Base-by-base conservation (phyloP, 1,140 invertebrate genomes). In the Mycetomoellerius zeteki region DNA sequence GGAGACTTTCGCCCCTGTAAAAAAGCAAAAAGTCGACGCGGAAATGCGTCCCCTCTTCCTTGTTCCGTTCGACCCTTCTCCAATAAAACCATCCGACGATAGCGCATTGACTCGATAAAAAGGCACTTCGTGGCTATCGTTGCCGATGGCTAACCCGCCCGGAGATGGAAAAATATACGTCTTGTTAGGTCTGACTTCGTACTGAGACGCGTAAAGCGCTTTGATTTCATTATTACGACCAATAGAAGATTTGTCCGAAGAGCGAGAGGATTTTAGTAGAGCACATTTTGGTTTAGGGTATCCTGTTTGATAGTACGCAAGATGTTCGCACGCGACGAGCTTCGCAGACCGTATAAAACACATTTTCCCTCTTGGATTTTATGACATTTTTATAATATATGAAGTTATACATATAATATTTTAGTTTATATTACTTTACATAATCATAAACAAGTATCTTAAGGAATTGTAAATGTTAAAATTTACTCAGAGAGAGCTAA, bases 71-170 rank as follows among this genome's bases (percentile, higher is more conserved):
- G 56, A 84, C 73, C 87, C 62, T 72, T n/a, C 64, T 81, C 85
- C 91, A 91, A 92, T 92, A 92, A 92, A 92, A 92, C 78, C 76
- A 76, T 30, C 73, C 73, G 56, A 73, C 87, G 89, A 91, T 90
- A 75, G 69, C 78, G 71, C 90, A 88, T 92, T 90, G 90, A 93
- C 88, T 91, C 92, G 92, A 93, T 93, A 90, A 93, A 93, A 93
- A 92, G 91, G 58, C 86, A 91, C 90, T 92, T 91, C 73, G 88
- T 89, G 91, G 92, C 90, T 90, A 92, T 91, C 92, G 87, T 73
- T 82, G 80, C 88, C 87, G 71, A 37, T 67, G 87, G 64, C 87
- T 85, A 88, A 87, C 80, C 62, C 87, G 52, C 72, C 78, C 47
- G 76, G 78, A 82, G 72, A 67, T 67, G 73, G 82, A 64, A 37